These are phyloP conservation scores for Pocillopora meandrina DNA, from an alignment of 92 coral and sea anemone genomes.

Conservation along the genomic window DNA sequence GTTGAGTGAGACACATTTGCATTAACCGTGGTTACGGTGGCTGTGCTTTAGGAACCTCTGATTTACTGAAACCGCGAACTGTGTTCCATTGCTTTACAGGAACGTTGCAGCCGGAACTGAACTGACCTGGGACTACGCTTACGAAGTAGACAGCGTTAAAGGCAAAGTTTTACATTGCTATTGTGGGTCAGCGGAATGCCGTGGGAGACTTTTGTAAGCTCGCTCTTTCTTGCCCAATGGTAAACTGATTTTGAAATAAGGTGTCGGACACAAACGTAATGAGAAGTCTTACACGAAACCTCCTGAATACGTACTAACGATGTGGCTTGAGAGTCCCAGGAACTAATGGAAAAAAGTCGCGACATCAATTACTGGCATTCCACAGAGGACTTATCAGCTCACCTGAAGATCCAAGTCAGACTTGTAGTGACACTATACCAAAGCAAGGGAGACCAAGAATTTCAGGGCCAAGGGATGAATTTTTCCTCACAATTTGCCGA, in stretches of 20 bases:
- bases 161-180: conserved; percentile 91
- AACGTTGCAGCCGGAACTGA: conserved; percentile 92
- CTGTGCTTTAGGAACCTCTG: no score
- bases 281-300: conserved; percentile 73
- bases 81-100: conserved; percentile 36
- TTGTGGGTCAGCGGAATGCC: conserved; percentile 97
- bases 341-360: conserved; percentile 67
- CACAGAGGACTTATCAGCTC: not conserved
- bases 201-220: conserved; percentile 82
- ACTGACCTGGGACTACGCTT: conserved; percentile 98
- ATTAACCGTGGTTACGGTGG: no score
- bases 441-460: conserved; percentile 23
- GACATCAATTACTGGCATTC: conserved; percentile 62
- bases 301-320: conserved; percentile 75
- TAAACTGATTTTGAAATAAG: not conserved
- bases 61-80: not conserved
- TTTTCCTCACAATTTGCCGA: conserved; percentile 55
- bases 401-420: not conserved
- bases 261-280: conserved; percentile 57
- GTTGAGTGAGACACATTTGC: no score
- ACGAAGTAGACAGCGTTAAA: conserved; percentile 96
- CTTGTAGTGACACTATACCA: conserved; percentile 38
- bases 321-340: conserved; percentile 83
- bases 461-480: conserved; percentile 58
- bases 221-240: not conserved